phyloP scores from a whole-genome alignment of 2,888 invertebrate species.

The Zygaena filipendulae region DNA sequence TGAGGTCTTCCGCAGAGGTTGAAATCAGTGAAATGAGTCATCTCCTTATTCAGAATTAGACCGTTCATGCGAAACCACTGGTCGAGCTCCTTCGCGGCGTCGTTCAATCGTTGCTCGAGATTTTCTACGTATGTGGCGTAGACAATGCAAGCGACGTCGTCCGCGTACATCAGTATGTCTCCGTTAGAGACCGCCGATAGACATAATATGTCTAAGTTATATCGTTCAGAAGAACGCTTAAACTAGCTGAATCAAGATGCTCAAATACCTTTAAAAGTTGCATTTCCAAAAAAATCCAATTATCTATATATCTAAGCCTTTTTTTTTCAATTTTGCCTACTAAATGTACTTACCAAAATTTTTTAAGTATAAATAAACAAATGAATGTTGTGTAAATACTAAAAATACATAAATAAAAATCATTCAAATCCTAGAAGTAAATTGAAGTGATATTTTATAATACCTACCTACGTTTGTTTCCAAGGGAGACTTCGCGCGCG shows the following conservation, averaged over 20 bases:
- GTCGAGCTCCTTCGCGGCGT: not conserved
- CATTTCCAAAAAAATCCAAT: too few species aligned
- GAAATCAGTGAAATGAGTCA: slow-evolving; percentile 5
- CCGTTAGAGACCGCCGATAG: slow-evolving; percentile 22
- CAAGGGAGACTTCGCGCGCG: slow-evolving; percentile 65
- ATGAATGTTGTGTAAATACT: slow-evolving; percentile 43
- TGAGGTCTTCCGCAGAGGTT: not conserved
- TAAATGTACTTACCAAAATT: too few species aligned
- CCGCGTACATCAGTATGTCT: slow-evolving; percentile 6
- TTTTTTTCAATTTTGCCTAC: too few species aligned
- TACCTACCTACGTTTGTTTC: slow-evolving; percentile 58
- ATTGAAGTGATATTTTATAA: slow-evolving; percentile 56
- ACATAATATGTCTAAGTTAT: too few species aligned
- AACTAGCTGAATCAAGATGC: too few species aligned
- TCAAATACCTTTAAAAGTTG: too few species aligned
- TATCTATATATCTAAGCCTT: too few species aligned
- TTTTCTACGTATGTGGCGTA: not conserved
- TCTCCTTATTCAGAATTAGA: slow-evolving; percentile 1
- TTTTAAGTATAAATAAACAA: too few species aligned
- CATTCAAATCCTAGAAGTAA: slow-evolving; percentile 64
- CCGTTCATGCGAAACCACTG: slow-evolving; percentile 7
- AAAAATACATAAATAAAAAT: slow-evolving; percentile 42
- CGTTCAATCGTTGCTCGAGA: slow-evolving; percentile 2
- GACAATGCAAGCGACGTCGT: slow-evolving; percentile 5
- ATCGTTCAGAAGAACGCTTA: too few species aligned